A percentile compares a stretch with the other conserved stretches of the same genome.
These are phyloP conservation scores for Plectropomus leopardus DNA, from an alignment of 2,113 vertebrate species.

Conservation along the genomic window DNA sequence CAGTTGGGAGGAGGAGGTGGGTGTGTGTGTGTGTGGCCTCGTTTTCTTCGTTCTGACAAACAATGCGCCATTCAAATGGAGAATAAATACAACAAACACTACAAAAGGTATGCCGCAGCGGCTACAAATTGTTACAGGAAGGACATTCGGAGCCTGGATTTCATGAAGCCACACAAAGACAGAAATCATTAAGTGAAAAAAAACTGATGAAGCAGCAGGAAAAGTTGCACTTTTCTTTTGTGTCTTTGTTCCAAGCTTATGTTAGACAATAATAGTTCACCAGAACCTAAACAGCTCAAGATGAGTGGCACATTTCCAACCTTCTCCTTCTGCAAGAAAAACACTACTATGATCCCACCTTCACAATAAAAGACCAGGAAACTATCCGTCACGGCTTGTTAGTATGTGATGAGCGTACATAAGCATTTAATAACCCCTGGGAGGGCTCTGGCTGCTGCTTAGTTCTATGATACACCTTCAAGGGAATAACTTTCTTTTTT, in stretches of 20 bases:
- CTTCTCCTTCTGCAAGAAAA: neutral
- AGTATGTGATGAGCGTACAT: constrained; percentile 35
- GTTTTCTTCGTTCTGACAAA: constrained; percentile 59
- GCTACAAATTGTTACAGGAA: constrained; percentile 64
- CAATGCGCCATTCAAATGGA: constrained; percentile 74
- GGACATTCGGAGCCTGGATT: constrained; percentile 50
- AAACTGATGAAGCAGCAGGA: neutral
- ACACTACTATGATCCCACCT: neutral
- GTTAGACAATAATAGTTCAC: neutral
- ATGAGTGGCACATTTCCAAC: constrained; percentile 2
- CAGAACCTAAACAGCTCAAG: neutral
- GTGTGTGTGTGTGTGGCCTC: constrained; percentile 55
- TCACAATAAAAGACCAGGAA: constrained; percentile 44
- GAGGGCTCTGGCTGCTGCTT: constrained; percentile 8
- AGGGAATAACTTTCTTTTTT: constrained; percentile 23
- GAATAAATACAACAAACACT: constrained; percentile 68
- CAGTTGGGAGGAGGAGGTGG: constrained; percentile 27
- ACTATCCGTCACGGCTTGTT: constrained; percentile 54
- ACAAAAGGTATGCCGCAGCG: constrained; percentile 46
- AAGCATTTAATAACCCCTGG: constrained; percentile 32
- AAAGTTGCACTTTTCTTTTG: neutral
- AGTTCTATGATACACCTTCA: neutral
- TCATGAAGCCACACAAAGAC: constrained; percentile 51
- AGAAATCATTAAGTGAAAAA: constrained; percentile 15
- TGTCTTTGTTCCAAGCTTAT: neutral